Conservation (phyloP, 2,113 vertebrate species). For the Cyprinus carpio region DNA sequence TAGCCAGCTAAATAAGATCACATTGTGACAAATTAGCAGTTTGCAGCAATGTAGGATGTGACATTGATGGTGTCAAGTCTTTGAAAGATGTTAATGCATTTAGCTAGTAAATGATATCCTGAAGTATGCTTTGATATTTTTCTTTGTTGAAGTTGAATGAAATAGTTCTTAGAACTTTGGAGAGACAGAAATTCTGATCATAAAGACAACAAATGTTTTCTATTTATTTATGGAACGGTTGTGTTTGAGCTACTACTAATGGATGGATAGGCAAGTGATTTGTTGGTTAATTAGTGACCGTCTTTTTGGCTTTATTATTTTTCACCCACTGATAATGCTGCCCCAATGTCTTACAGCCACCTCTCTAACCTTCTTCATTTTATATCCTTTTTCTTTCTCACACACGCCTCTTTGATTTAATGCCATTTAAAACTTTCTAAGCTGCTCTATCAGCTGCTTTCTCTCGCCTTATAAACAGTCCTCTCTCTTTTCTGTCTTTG, state of each 20-base stretch:
- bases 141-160: not conserved
- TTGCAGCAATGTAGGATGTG: not conserved
- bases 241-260: too few species aligned
- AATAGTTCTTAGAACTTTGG: not conserved
- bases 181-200: not conserved
- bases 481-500: conserved; percentile 17
- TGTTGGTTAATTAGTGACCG: not conserved
- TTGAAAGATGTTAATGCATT: too few species aligned
- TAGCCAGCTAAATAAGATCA: not conserved
- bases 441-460: not conserved
- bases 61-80: not conserved
- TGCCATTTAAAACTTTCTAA: not conserved
- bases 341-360: not conserved
- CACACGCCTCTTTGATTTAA: not conserved
- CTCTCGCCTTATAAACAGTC: conserved; percentile 25
- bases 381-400: too few species aligned
- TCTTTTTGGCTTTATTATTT: not conserved
- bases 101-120: not conserved
- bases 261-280: not conserved
- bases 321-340: not conserved
- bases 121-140: not conserved
- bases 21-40: not conserved
- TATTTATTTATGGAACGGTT: not conserved
- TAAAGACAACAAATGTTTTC: not conserved
- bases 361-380: not conserved